A percentile compares a stretch with the other conserved stretches of the same genome.
phyloP scores from a whole-genome alignment of 53 echinoderm and acorn worm species.

The Mesocentrotus franciscanus region DNA sequence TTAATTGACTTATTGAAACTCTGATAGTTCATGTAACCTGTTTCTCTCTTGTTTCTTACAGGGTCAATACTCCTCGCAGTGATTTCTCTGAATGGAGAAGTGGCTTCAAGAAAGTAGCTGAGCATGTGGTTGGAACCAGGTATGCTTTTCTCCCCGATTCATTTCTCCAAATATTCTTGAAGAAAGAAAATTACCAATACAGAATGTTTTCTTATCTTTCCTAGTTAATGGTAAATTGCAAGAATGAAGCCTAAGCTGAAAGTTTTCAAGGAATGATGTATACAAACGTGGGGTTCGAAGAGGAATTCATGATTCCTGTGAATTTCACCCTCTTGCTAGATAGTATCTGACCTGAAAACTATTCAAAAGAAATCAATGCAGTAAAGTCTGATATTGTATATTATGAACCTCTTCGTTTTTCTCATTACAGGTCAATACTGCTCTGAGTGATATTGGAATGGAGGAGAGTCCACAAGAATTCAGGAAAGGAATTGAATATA shows the following conservation, averaged over 20 bases:
- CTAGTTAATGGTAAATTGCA: too few species aligned
- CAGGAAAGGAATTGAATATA: not conserved
- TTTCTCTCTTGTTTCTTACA: too few species aligned
- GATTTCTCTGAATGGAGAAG: too few species aligned
- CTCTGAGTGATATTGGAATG: not conserved
- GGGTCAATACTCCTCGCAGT: too few species aligned
- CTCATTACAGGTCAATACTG: not conserved
- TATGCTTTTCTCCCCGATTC: too few species aligned
- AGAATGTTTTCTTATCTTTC: too few species aligned
- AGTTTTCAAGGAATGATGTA: conserved; percentile 47
- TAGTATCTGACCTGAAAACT: conserved; percentile 31
- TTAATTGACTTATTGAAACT: too few species aligned
- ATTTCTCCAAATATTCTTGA: too few species aligned
- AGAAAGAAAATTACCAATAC: too few species aligned
- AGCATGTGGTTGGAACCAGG: too few species aligned
- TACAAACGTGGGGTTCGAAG: conserved; percentile 32
- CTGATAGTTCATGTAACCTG: too few species aligned
- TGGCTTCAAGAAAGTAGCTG: too few species aligned
- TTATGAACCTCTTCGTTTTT: not conserved
- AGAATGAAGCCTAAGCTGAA: not conserved
- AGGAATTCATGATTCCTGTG: conserved; percentile 26
- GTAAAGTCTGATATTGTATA: not conserved
- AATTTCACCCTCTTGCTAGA: conserved; percentile 45
- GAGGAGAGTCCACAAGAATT: not conserved
- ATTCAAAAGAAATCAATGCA: not conserved